Conservation (phyloP, 30 jellyfish, hydroid and myxozoan species). For the Turritopsis rubra region DNA sequence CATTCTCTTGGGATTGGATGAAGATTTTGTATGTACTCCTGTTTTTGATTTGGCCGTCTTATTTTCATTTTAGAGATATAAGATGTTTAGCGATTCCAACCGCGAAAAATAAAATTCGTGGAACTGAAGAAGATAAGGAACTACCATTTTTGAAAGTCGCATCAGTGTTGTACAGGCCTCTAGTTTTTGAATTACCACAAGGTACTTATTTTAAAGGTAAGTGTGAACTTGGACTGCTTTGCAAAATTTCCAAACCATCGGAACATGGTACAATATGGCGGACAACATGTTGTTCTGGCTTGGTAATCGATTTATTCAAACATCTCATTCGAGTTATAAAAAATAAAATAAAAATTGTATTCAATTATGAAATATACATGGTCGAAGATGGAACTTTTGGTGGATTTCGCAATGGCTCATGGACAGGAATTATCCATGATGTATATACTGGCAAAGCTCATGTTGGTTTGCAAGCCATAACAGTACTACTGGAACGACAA, state of each 20-base stretch:
- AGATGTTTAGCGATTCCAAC: not conserved
- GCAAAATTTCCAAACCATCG: not conserved
- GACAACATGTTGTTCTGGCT: slow-evolving; percentile 17
- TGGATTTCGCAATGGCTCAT: slow-evolving; percentile 12
- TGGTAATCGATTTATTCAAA: not conserved
- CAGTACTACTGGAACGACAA: not conserved
- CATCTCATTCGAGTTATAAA: not conserved
- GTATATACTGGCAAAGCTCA: slow-evolving; percentile 25
- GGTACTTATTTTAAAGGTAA: not conserved
- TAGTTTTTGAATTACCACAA: not conserved
- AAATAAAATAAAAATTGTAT: not conserved
- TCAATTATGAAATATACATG: slow-evolving; percentile 3
- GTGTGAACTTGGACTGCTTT: slow-evolving; percentile 17
- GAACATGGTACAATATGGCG: not conserved
- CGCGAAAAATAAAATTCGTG: not conserved
- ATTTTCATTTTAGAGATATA: not conserved
- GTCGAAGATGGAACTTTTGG: slow-evolving; percentile 21
- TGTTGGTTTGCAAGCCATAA: slow-evolving; percentile 14
- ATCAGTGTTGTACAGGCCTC: slow-evolving; percentile 12
- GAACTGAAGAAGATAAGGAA: not conserved
- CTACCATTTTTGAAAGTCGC: not conserved
- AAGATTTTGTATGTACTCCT: no score
- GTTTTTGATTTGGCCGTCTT: no score
- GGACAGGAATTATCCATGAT: slow-evolving; percentile 21
- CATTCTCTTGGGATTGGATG: no score